Conservation (phyloP, 2,113 vertebrate species). For the Pomatostomus ruficeps region DNA sequence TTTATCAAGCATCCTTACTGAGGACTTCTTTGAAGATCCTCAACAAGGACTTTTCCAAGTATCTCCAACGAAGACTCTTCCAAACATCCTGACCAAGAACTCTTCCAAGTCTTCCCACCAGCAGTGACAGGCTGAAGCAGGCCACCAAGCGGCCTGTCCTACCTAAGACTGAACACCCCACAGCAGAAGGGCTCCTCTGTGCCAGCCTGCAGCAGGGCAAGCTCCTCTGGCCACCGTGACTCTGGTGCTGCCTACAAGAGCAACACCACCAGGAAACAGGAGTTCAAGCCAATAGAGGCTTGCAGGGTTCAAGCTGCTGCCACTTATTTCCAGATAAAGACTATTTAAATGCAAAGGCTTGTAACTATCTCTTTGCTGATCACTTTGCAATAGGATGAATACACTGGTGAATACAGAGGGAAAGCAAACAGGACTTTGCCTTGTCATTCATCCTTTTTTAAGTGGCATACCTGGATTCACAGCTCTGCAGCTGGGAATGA, state of each 20-base stretch:
- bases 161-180: background rate
- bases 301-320: background rate
- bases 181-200: background rate
- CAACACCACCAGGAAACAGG: background rate
- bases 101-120: background rate
- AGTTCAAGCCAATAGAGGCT: background rate
- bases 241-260: background rate
- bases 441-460: background rate
- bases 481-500: background rate
- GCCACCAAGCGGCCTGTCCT: background rate
- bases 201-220: background rate
- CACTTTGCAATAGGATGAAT: background rate
- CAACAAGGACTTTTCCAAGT: background rate
- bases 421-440: background rate
- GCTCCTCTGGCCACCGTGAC: background rate
- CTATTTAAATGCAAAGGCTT: background rate
- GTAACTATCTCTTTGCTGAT: background rate
- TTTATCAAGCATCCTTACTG: background rate
- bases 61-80: background rate
- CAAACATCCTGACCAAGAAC: background rate
- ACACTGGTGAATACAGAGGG: background rate
- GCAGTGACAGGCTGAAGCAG: background rate
- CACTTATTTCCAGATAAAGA: background rate
- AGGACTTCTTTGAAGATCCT: background rate
- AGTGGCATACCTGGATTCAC: background rate